Evolutionary conservation across 2,888 invertebrate genomes (phyloP).

Genomic region (Lycia hirtaria): DNA sequence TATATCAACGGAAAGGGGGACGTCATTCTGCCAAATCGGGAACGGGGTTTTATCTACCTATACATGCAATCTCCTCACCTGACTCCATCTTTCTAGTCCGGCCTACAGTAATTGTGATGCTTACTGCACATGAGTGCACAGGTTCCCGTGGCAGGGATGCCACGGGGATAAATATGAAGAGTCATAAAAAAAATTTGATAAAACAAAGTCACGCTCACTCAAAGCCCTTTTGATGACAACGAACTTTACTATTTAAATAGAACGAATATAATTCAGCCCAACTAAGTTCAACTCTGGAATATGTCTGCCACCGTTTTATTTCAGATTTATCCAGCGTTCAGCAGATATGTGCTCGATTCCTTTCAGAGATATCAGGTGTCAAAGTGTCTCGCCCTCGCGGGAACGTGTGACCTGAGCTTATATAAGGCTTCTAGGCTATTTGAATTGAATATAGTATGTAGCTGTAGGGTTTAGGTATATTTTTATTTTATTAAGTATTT

Average conservation of each 20-base stretch:
- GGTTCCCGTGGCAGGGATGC: too few relatives aligned
- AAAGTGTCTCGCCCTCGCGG: background rate
- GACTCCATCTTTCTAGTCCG: too few relatives aligned
- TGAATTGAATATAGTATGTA: background rate
- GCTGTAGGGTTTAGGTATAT: background rate
- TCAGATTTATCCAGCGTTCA: background rate
- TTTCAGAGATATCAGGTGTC: conserved; percentile 1
- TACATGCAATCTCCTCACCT: too few relatives aligned
- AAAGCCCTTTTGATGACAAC: background rate
- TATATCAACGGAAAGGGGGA: too few relatives aligned
- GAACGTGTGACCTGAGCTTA: background rate
- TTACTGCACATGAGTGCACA: too few relatives aligned
- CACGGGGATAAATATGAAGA: too few relatives aligned
- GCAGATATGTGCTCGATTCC: background rate
- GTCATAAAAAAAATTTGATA: too few relatives aligned
- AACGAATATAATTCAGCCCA: conserved; percentile 2
- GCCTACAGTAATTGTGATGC: too few relatives aligned
- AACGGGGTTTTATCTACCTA: too few relatives aligned
- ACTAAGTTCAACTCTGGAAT: conserved; percentile 2
- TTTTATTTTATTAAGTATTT: too few relatives aligned
- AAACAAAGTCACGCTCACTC: background rate
- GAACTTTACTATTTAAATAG: background rate
- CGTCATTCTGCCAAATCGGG: too few relatives aligned
- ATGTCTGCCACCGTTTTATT: background rate
- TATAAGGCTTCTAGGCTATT: background rate